Percentiles rank a stretch among this genome's conserved stretches.
Conservation (phyloP, 1,140 invertebrate species). For the Mylabris phalerata region DNA sequence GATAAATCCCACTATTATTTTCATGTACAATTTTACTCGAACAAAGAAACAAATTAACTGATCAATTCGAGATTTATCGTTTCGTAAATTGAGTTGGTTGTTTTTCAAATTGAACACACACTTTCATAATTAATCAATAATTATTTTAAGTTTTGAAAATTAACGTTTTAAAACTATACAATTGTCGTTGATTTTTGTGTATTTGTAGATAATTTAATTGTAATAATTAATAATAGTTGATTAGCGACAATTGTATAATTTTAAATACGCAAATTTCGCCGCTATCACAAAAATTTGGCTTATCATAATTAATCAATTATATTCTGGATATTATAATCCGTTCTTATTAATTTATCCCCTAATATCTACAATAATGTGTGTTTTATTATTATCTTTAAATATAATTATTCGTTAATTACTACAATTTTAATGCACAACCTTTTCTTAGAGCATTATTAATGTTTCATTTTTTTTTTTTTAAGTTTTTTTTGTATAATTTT, state of each 20-base stretch:
- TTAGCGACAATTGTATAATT: not conserved
- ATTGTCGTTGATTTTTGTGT: not conserved
- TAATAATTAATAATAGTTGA: not conserved
- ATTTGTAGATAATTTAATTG: not conserved
- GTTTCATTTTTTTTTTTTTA: conserved; percentile 7
- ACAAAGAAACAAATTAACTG: too few relatives aligned
- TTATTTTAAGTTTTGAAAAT: too few relatives aligned
- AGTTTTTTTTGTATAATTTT: conserved; percentile 11
- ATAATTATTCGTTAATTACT: conserved; percentile 6
- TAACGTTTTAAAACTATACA: not conserved
- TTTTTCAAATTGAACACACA: too few relatives aligned
- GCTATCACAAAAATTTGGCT: conserved; percentile 24
- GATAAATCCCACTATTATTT: too few relatives aligned
- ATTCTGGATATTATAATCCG: not conserved
- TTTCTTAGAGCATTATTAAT: conserved; percentile 33
- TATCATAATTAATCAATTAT: conserved; percentile 6
- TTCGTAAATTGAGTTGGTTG: too few relatives aligned
- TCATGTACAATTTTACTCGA: too few relatives aligned
- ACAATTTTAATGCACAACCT: conserved; percentile 35
- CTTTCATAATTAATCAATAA: too few relatives aligned
- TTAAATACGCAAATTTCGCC: conserved; percentile 15
- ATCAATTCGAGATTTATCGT: too few relatives aligned
- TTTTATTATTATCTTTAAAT: conserved; percentile 3
- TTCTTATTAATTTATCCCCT: not conserved
- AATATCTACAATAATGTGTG: conserved; percentile 20